Percentiles rank a stretch among this genome's conserved stretches.
phyloP scores from a whole-genome alignment of 2,888 invertebrate species.

The Suillia variegata region DNA sequence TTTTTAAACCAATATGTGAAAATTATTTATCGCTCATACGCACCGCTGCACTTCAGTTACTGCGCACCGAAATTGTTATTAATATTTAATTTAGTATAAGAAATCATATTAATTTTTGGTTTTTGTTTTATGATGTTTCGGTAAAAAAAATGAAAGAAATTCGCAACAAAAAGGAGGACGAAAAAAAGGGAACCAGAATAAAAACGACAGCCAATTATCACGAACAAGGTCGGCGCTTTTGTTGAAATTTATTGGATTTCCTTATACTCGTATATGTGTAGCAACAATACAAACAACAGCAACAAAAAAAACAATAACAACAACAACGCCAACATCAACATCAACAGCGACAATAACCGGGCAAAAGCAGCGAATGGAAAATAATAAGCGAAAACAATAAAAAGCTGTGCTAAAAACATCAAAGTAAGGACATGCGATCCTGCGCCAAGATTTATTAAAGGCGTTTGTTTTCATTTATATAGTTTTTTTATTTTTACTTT shows the following conservation, averaged over 20 bases:
- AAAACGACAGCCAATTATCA: constrained; percentile 38
- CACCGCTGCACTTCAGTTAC: too few relatives aligned
- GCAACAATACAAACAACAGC: constrained; percentile 35
- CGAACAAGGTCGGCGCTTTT: constrained; percentile 35
- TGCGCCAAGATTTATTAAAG: background rate
- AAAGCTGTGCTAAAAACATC: background rate
- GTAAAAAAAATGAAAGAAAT: too few relatives aligned
- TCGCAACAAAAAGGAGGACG: too few relatives aligned
- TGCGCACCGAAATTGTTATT: too few relatives aligned
- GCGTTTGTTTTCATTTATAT: constrained; percentile 1
- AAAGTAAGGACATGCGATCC: background rate
- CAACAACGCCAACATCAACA: constrained; percentile 7
- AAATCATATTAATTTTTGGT: too few relatives aligned
- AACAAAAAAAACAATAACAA: constrained; percentile 28
- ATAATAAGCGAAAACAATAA: background rate
- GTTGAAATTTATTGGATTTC: constrained; percentile 44
- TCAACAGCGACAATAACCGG: background rate
- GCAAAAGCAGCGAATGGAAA: constrained; percentile 10
- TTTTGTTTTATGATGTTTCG: too few relatives aligned
- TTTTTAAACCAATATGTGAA: too few relatives aligned
- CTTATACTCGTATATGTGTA: constrained; percentile 31
- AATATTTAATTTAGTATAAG: too few relatives aligned
- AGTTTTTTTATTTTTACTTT: background rate
- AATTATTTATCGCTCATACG: too few relatives aligned
- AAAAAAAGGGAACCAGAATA: too few relatives aligned